Conservation (phyloP, 2,888 invertebrate species). For the Seira ritae region DNA sequence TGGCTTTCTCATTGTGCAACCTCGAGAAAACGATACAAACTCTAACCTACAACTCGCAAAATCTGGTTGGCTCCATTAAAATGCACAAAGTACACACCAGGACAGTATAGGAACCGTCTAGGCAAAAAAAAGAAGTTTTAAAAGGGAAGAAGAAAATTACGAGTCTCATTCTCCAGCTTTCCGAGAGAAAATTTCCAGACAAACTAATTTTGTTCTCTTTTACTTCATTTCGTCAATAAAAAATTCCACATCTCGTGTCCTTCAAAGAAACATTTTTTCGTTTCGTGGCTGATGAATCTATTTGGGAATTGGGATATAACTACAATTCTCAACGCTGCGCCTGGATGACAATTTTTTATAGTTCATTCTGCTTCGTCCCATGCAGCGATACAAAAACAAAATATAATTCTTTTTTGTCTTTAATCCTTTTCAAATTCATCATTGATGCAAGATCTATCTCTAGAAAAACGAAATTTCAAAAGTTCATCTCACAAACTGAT, state of each 20-base stretch:
- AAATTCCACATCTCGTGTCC: neutral
- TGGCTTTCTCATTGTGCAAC: neutral
- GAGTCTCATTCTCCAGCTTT: slow-evolving; percentile 28
- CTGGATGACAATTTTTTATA: no score
- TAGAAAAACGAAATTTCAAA: neutral
- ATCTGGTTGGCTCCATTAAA: slow-evolving; percentile 41
- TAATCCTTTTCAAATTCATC: neutral
- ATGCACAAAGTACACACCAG: slow-evolving; percentile 59
- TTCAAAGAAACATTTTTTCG: neutral
- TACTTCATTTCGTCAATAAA: neutral
- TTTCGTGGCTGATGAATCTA: neutral
- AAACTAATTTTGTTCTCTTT: slow-evolving; percentile 48
- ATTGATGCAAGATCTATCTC: neutral
- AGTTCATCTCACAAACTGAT: neutral
- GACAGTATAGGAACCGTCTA: no score
- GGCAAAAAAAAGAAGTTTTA: slow-evolving; percentile 32
- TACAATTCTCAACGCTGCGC: no score
- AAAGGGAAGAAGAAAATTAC: slow-evolving; percentile 40
- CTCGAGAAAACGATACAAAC: neutral
- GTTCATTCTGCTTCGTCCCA: no score
- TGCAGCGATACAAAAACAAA: no score
- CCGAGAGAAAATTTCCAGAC: slow-evolving; percentile 25
- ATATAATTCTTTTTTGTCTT: no score
- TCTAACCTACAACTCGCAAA: neutral
- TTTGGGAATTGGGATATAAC: neutral